phyloP scores from a whole-genome alignment of 2,113 vertebrate species.

The Macquaria australasica region DNA sequence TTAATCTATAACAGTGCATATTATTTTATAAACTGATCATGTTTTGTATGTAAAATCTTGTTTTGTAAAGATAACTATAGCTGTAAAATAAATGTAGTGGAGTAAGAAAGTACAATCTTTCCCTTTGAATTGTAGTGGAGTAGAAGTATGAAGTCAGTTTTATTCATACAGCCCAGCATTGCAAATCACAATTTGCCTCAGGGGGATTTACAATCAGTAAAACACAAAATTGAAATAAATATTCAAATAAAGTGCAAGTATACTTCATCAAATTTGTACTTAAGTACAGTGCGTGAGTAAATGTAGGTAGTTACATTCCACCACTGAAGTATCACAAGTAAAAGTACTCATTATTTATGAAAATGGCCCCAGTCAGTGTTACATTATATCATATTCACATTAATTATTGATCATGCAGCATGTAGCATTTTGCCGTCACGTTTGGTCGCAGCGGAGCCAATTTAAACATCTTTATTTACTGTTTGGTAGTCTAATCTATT shows the following conservation, averaged over 20 bases:
- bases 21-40: not conserved
- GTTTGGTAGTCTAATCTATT: not conserved
- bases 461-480: conserved; percentile 17
- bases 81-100: not conserved
- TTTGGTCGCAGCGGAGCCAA: conserved; percentile 1
- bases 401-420: conserved; percentile 17
- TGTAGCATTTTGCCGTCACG: conserved; percentile 10
- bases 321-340: not conserved
- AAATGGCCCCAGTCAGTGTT: conserved; percentile 3
- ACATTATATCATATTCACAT: not conserved
- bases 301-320: not conserved
- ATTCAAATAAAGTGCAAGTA: not conserved
- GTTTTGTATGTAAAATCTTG: not conserved
- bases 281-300: not conserved
- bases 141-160: not conserved
- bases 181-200: no score
- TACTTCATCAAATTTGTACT: not conserved
- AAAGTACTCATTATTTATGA: not conserved
- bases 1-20: not conserved
- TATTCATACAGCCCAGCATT: no score
- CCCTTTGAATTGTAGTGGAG: not conserved
- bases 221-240: not conserved
- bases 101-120: not conserved
- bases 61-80: not conserved
- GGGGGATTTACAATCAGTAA: no score